These are phyloP conservation scores for Anabacerthia variegaticeps DNA, from an alignment of 2,797 vertebrate species.

Conservation along the genomic window DNA sequence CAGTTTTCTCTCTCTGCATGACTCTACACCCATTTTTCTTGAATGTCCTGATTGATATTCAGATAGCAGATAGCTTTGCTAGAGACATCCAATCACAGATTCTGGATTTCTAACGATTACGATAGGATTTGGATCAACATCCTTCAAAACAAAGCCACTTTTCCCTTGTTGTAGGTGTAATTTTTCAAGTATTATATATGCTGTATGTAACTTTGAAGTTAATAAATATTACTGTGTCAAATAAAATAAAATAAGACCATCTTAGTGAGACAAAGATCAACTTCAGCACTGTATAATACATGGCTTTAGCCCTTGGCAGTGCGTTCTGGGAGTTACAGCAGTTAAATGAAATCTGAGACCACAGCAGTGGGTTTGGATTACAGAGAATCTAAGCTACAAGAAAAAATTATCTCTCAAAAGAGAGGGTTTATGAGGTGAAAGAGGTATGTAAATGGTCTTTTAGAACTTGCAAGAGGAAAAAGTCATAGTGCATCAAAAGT, in stretches of 20 bases:
- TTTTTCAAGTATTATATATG: slow-evolving; percentile 24
- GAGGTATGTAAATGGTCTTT: background rate
- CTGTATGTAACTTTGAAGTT: background rate
- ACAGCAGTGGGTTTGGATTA: background rate
- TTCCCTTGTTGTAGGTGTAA: background rate
- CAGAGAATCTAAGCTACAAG: background rate
- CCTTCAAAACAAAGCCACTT: background rate
- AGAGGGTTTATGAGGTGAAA: background rate
- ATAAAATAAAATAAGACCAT: slow-evolving; percentile 31
- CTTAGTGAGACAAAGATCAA: slow-evolving; percentile 13
- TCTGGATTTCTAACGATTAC: background rate
- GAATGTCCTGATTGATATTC: background rate
- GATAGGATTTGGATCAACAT: background rate
- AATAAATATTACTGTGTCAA: slow-evolving; percentile 23
- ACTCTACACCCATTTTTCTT: background rate
- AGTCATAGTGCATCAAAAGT: background rate
- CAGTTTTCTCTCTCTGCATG: background rate
- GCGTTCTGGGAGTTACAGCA: background rate
- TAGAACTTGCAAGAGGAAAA: background rate
- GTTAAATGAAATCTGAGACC: slow-evolving; percentile 12
- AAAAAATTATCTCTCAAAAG: background rate
- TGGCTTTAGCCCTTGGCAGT: background rate
- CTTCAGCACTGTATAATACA: background rate
- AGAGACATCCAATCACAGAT: background rate
- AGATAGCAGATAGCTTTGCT: background rate